Evolutionary conservation across 2,888 invertebrate genomes (phyloP).

Genomic region (Osedax fenrisi): DNA sequence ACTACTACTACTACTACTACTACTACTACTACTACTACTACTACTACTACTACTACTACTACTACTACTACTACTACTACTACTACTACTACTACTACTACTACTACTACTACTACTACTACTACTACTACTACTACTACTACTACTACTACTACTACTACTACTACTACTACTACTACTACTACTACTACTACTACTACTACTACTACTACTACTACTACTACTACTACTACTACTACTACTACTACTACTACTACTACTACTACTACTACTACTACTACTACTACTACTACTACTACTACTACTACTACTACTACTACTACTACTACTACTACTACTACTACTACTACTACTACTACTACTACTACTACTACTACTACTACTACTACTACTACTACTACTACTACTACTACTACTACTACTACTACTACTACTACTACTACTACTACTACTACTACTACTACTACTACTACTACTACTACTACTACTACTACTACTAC

Average conservation of each 20-base stretch:
- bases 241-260: not conserved
- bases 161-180: not conserved
- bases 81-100: no score
- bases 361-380: constrained; percentile 1
- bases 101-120: no score
- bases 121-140: no score
- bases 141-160: not conserved
- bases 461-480: constrained; percentile 1
- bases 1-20: no score
- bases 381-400: not conserved
- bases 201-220: not conserved
- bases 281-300: not conserved
- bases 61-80: no score
- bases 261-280: not conserved
- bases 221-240: not conserved
- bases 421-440: no score
- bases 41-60: no score
- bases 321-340: not conserved
- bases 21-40: no score
- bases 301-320: not conserved
- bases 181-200: no score
- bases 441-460: not conserved
- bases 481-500: constrained; percentile 1
- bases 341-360: not conserved
- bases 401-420: not conserved